These are phyloP conservation scores for Dendropsophus ebraccatus DNA, from an alignment of 2,113 vertebrate species.

Conservation along the genomic window DNA sequence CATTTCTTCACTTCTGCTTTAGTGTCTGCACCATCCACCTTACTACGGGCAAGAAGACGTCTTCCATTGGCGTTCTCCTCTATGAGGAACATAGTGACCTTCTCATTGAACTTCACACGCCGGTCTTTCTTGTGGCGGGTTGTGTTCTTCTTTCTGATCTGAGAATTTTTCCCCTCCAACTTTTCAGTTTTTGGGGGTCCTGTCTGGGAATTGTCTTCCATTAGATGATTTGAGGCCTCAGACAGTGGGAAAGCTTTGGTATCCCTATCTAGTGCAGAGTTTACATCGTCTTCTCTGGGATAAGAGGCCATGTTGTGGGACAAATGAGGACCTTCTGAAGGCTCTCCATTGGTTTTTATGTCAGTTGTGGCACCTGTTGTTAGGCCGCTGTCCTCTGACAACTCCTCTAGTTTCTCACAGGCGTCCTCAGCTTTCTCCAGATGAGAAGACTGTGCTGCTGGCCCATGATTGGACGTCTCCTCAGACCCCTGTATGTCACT, in stretches of 20 bases:
- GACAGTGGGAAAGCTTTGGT: neutral
- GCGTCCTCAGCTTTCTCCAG: neutral
- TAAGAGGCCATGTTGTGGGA: neutral
- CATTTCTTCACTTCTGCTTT: neutral
- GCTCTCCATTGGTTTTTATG: too few relatives aligned
- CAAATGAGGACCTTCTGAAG: neutral
- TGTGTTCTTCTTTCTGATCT: neutral
- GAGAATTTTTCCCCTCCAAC: neutral
- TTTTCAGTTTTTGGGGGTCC: neutral
- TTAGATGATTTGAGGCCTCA: neutral
- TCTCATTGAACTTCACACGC: constrained; percentile 33
- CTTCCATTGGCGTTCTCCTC: neutral
- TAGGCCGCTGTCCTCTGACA: too few relatives aligned
- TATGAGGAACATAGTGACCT: constrained; percentile 40
- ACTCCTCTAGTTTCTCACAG: neutral
- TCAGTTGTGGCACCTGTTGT: too few relatives aligned
- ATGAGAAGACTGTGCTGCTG: too few relatives aligned
- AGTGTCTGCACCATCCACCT: neutral
- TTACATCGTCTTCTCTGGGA: neutral
- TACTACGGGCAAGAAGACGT: neutral
- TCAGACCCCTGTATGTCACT: too few relatives aligned
- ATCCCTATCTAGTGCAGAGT: neutral
- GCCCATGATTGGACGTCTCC: neutral
- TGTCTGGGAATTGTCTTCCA: too few relatives aligned
- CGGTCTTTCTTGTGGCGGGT: neutral